A percentile compares a stretch with the other conserved stretches of the same genome.
Evolutionary conservation across 1,140 invertebrate species (phyloP).

Genomic region (Trachymyrmex septentrionalis): DNA sequence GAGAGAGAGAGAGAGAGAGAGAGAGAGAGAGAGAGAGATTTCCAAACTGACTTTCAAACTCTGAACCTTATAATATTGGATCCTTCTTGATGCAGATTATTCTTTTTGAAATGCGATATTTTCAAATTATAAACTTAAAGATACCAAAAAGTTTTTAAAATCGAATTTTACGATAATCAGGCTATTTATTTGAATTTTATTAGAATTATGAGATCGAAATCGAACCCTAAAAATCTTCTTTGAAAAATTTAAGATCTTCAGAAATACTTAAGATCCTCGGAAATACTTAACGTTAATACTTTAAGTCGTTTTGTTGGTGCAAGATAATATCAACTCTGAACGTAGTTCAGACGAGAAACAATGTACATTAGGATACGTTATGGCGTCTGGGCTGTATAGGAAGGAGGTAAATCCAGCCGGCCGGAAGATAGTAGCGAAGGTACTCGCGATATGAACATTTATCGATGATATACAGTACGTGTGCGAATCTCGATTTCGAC

Average conservation of each 20-base stretch:
- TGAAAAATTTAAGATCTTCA: constrained; percentile 9
- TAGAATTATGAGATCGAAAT: no score
- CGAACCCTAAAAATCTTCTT: no score
- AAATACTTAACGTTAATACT: constrained; percentile 34
- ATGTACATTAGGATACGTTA: constrained; percentile 66
- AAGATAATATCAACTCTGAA: constrained; percentile 38
- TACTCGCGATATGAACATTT: constrained; percentile 78
- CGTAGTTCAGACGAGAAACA: constrained; percentile 71
- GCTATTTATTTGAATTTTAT: no score
- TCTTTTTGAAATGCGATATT: no score
- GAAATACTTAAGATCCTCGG: not conserved
- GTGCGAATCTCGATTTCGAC: constrained; percentile 68
- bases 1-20: no score
- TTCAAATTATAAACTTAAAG: no score
- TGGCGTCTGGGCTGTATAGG: constrained; percentile 54
- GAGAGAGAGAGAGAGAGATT: no score
- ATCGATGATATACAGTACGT: constrained; percentile 83
- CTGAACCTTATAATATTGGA: no score
- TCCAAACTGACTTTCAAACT: no score
- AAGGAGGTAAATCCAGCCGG: constrained; percentile 2
- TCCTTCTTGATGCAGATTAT: no score
- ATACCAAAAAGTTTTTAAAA: not conserved
- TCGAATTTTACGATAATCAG: no score
- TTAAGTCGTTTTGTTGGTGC: constrained; percentile 32
- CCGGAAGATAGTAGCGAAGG: constrained; percentile 77